Percentiles rank a stretch among this genome's conserved stretches.
Evolutionary conservation across 2,797 vertebrate genomes (phyloP).

Genomic region (Tinamus major): DNA sequence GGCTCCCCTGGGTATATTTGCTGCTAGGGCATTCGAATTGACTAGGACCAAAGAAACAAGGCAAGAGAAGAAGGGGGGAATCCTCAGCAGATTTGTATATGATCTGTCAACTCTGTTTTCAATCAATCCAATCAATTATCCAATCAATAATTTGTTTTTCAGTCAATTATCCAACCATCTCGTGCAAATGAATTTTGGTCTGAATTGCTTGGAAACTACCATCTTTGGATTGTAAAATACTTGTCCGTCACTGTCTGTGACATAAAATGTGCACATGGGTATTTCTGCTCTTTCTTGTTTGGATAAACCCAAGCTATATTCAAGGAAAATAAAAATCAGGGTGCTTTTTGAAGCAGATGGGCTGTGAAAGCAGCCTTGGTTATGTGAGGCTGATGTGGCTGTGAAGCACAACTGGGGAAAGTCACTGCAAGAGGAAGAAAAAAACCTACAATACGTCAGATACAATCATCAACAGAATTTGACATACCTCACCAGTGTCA

Average conservation of each 20-base stretch:
- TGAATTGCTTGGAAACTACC: not conserved
- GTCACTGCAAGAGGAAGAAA: not conserved
- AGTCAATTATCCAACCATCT: not conserved
- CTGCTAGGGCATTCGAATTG: not conserved
- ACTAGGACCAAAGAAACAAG: not conserved
- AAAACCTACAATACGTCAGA: not conserved
- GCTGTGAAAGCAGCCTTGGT: not conserved
- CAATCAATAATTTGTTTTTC: not conserved
- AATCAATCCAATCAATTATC: not conserved
- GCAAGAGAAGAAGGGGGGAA: not conserved
- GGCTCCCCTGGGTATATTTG: accelerated
- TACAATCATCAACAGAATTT: not conserved
- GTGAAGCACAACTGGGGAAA: not conserved
- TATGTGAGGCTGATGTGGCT: not conserved
- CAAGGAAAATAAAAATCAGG: accelerated
- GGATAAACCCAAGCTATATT: not conserved
- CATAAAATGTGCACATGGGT: not conserved
- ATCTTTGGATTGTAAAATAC: not conserved
- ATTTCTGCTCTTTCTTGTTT: not conserved
- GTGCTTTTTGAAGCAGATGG: not conserved
- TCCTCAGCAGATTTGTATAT: not conserved
- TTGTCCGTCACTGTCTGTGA: not conserved
- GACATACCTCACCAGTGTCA: not conserved
- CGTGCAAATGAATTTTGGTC: not conserved
- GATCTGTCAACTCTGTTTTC: not conserved